Percentiles rank a stretch among this genome's conserved stretches.
phyloP scores from a whole-genome alignment of 1,140 invertebrate genomes.

The Drosophila kikkawai region DNA sequence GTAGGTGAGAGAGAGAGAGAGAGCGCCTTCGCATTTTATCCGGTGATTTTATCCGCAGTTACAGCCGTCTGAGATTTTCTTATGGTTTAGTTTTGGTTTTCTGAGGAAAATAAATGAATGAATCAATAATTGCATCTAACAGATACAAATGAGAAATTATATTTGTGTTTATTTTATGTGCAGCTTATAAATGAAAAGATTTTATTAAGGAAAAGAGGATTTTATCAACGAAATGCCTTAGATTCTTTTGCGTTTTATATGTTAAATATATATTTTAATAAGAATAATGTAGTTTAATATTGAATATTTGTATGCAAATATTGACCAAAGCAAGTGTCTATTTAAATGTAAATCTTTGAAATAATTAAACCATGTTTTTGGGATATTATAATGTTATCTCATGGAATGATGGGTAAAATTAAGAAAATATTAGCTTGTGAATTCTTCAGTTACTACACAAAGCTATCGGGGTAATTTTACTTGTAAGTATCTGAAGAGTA shows the following conservation, averaged over 20 bases:
- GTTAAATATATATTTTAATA: background rate
- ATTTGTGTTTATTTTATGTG: background rate
- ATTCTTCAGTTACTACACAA: background rate
- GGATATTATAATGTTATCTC: background rate
- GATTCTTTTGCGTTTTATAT: background rate
- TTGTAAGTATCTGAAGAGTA: background rate
- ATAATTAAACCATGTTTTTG: too few relatives aligned
- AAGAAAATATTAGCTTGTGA: background rate
- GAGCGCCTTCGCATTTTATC: constrained; percentile 54
- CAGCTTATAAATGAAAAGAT: background rate
- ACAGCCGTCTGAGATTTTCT: constrained; percentile 20
- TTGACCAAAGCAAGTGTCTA: background rate
- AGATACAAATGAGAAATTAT: background rate
- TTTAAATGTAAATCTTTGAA: background rate
- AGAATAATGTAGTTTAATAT: background rate
- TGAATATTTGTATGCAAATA: background rate
- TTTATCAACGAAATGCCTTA: background rate
- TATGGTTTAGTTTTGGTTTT: constrained; percentile 4
- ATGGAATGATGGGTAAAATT: too few relatives aligned
- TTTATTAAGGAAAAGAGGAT: background rate
- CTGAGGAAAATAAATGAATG: background rate
- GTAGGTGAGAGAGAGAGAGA: constrained; percentile 34
- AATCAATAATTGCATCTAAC: background rate
- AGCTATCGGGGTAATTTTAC: background rate
- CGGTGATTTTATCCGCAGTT: constrained; percentile 61